These are phyloP conservation scores for Polypterus senegalus DNA, from an alignment of 2,113 vertebrate genomes.

Conservation along the genomic window DNA sequence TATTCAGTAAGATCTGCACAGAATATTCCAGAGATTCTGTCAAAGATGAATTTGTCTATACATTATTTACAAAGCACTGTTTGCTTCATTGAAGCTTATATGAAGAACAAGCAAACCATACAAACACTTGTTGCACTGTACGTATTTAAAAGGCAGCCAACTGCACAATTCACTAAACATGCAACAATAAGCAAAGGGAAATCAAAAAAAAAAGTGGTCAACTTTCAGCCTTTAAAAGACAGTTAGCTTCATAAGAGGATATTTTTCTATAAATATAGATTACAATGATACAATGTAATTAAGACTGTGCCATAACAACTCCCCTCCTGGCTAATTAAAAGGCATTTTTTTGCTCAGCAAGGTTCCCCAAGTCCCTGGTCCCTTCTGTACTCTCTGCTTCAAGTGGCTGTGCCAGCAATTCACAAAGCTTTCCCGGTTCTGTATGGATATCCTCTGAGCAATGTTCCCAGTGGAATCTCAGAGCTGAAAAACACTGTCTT, in stretches of 20 bases:
- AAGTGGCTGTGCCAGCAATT: conserved; percentile 23
- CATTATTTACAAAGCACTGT: no score
- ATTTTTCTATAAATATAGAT: conserved; percentile 37
- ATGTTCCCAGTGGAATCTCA: conserved; percentile 28
- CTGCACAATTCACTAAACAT: conserved; percentile 38
- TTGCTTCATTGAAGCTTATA: no score
- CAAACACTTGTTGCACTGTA: no score
- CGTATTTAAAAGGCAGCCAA: conserved; percentile 2
- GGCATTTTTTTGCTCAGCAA: conserved; percentile 32
- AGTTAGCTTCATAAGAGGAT: conserved; percentile 53
- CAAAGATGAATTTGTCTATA: no score
- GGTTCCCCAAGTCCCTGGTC: conserved; percentile 27
- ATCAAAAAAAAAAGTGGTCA: conserved; percentile 27
- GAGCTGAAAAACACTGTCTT: conserved; percentile 18
- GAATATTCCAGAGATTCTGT: no score
- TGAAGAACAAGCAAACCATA: no score
- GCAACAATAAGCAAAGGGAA: conserved; percentile 32
- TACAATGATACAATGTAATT: conserved; percentile 45
- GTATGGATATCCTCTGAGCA: conserved; percentile 28
- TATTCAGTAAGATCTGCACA: no score
- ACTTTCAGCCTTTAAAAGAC: conserved; percentile 59
- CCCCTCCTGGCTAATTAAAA: conserved; percentile 52
- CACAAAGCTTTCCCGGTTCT: conserved; percentile 28
- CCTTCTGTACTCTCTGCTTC: conserved; percentile 16
- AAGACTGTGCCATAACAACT: conserved; percentile 32